Base-by-base conservation (phyloP, 2,888 invertebrate genomes). In the Folsomia candida region DNA sequence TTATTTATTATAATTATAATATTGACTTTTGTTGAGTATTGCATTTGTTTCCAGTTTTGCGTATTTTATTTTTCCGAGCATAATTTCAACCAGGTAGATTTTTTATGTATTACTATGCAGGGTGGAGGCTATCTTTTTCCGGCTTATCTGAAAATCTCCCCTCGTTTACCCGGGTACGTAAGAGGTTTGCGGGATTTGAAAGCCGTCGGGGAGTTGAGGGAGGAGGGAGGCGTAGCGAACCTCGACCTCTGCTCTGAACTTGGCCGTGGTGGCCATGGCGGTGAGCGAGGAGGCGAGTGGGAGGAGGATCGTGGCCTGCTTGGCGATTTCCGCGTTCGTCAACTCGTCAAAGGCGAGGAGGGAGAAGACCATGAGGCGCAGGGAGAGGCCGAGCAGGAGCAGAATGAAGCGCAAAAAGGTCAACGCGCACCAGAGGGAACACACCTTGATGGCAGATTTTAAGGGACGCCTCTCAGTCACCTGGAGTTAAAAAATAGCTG, bases 241-340 rank as follows among this genome's bases (percentile, higher is more conserved):
- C 14, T 62, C 29, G 3, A 62, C 4, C 20, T 62, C 62, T 6
- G 28, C 28, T 14, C n/a, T 62, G 37, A 28, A 62, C 62, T 62
- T 62, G n/a, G 25, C n/a, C 6, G 29, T 62, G 24, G 6, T 9
- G 2, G n/a, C 14, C 62, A 26, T 27, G 6, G 29, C 28, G 3
- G n/a, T 4, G n/a, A 62, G 24, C 2, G n/a, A 27, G 9, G 29
- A 20, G 6, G 22, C 29, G n/a, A 62, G 14, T 27, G 62, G 62
- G 6, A 62, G n/a, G 6, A 29, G 2, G n/a, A 62, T 20, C 6
- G 62, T n/a, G 37, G 29, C 28, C 24, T 62, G 62, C n/a, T 29
- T 27, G 6, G n/a, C 6, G 22, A 62, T 29, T 20, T 62, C 62
- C 20, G 6, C 6, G 22, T 62, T 28, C 4, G 62, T 62, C 3